Percentiles rank a stretch among this genome's conserved stretches.
Evolutionary conservation across 1,140 invertebrate species (phyloP).

Genomic region (Heliothis subflexa): DNA sequence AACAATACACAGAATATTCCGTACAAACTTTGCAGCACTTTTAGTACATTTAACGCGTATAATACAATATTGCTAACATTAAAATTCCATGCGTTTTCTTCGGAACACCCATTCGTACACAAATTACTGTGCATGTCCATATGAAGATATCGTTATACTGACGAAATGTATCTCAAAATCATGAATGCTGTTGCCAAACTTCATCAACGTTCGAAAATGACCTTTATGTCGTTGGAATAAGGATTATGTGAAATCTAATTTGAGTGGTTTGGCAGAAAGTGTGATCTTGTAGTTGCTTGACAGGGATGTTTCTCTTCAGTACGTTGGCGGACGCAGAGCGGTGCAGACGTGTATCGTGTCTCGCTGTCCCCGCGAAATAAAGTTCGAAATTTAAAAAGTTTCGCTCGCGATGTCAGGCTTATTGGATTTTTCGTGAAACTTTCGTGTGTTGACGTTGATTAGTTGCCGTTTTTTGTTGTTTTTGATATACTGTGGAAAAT

Average conservation of each 20-base stretch:
- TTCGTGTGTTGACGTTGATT: constrained; percentile 20
- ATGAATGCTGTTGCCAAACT: constrained; percentile 1
- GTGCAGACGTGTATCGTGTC: constrained; percentile 28
- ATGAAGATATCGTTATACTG: constrained; percentile 59
- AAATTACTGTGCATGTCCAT: constrained; percentile 71
- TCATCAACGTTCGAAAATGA: not conserved
- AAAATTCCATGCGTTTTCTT: constrained; percentile 50
- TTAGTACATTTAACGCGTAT: constrained; percentile 18
- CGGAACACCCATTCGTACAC: constrained; percentile 58
- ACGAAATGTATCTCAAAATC: constrained; percentile 59
- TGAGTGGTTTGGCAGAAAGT: not conserved
- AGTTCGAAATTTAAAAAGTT: constrained; percentile 49
- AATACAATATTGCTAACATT: constrained; percentile 43
- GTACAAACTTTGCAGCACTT: constrained; percentile 17
- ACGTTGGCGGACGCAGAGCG: not conserved
- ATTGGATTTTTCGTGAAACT: constrained; percentile 47
- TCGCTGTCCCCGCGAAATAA: constrained; percentile 31
- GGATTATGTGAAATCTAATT: not conserved
- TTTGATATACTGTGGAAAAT: constrained; percentile 10
- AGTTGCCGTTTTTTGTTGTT: constrained; percentile 17
- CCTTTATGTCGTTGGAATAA: not conserved
- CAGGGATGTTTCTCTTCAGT: constrained; percentile 49
- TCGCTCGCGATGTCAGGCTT: constrained; percentile 30
- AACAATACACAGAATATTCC: not conserved
- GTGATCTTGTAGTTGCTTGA: not conserved